These are phyloP conservation scores for Lasiurus borealis DNA, from an alignment of 2,113 vertebrate genomes.

Conservation along the genomic window DNA sequence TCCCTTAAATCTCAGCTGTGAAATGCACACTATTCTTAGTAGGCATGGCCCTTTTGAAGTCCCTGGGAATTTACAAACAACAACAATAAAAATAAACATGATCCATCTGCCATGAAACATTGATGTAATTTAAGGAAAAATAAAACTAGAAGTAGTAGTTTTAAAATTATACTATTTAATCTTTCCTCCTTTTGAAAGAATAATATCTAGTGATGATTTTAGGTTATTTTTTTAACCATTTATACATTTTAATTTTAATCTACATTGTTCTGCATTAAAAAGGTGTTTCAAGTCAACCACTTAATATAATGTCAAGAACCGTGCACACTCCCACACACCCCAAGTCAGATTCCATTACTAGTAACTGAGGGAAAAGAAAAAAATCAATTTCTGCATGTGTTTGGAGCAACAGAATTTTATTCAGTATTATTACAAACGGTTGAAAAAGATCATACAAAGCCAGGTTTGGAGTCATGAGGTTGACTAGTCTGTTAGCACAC, in stretches of 20 bases:
- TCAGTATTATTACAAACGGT: neutral
- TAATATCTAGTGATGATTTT: slow-evolving; percentile 52
- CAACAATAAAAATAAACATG: slow-evolving; percentile 71
- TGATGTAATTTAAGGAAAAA: slow-evolving; percentile 53
- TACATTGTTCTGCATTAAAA: slow-evolving; percentile 44
- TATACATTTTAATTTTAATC: slow-evolving; percentile 75
- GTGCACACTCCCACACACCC: neutral
- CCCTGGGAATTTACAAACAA: slow-evolving; percentile 80
- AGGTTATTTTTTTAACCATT: rapidly evolving
- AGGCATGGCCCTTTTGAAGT: slow-evolving; percentile 75
- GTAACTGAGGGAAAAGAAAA: slow-evolving; percentile 22
- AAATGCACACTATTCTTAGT: slow-evolving; percentile 75
- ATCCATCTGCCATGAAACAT: slow-evolving; percentile 52
- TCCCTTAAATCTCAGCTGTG: slow-evolving; percentile 81
- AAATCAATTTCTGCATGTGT: slow-evolving; percentile 28
- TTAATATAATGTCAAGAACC: slow-evolving; percentile 55
- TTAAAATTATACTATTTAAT: neutral
- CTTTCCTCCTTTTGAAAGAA: slow-evolving; percentile 36
- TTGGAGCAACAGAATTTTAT: slow-evolving; percentile 57
- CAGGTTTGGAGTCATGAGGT: slow-evolving; percentile 38
- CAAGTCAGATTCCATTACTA: slow-evolving; percentile 39
- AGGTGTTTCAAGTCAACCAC: slow-evolving; percentile 27
- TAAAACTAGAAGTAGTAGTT: slow-evolving; percentile 29
- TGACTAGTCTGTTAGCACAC: slow-evolving; percentile 8
- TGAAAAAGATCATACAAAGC: slow-evolving; percentile 57